Evolutionary conservation across 2,797 vertebrate species (phyloP).

Genomic region (Setipinna tenuifilis): DNA sequence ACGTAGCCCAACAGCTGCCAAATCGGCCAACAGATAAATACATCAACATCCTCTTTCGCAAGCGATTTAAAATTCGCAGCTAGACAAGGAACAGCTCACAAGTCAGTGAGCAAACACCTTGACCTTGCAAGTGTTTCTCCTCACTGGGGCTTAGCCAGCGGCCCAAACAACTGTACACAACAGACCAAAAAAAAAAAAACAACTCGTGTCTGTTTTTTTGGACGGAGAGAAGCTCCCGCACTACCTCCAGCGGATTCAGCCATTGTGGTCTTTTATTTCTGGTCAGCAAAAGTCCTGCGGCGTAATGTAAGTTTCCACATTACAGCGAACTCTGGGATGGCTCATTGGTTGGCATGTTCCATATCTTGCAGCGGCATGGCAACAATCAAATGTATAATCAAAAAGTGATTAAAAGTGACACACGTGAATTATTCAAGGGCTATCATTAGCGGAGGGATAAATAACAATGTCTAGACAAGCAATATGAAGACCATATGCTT

Average conservation of each 20-base stretch:
- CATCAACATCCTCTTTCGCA: neutral
- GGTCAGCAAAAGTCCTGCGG: neutral
- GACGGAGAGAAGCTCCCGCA: neutral
- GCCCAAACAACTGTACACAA: neutral
- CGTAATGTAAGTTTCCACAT: neutral
- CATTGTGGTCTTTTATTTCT: neutral
- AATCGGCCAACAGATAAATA: conserved; percentile 4
- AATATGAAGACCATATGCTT: conserved; percentile 27
- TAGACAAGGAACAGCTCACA: neutral
- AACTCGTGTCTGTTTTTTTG: neutral
- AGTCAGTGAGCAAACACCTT: conserved; percentile 4
- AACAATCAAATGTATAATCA: conserved; percentile 23
- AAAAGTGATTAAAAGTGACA: conserved; percentile 7
- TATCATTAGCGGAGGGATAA: neutral
- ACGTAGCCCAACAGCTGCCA: neutral
- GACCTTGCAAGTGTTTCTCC: neutral
- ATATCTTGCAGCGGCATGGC: neutral
- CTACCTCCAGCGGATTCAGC: neutral
- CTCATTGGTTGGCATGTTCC: neutral
- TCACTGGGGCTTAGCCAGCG: neutral
- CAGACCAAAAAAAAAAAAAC: neutral
- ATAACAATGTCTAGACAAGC: conserved; percentile 8
- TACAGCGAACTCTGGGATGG: neutral
- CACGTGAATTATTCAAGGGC: conserved; percentile 1
- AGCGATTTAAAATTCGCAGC: neutral